Evolutionary conservation across 2,113 vertebrate species (phyloP), one percentile per base, ranked within the genome.

Genomic region (Camelus bactrianus): DNA sequence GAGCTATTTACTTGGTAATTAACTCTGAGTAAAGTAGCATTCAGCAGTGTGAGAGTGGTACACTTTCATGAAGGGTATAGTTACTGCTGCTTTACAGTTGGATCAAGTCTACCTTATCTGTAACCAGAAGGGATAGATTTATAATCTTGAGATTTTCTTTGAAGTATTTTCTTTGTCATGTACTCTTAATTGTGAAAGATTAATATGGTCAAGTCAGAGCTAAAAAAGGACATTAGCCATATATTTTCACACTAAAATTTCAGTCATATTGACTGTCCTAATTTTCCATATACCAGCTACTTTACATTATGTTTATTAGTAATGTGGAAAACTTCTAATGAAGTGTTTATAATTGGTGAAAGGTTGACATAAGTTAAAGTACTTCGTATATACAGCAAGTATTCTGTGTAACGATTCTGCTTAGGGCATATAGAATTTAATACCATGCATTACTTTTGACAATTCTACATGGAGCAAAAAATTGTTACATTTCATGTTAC

Each of bases 391-490:
- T 97, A 56, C 72, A 64, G 35, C 32, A 97, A 96, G 97, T 98
- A 91, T 97, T 89, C 12, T 50, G 80, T 69, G 67, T 86, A 91
- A 84, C 16, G 97, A 89, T 98, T 98, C 52, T 92, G 65, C 52
- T 76, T 35, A 89, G 35, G 69, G n/a, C 82, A 2, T 77, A 20
- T 69, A 58, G 35, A 85, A 96, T 92, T 93, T 82, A 91, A 93
- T 96, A 24, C n/a, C 46, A 19, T 89, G 77, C 67, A 93, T 97
- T 96, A 81, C 62, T 97, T 98, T 80, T 96, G 96, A 97, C 79
- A 67, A 8, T 97, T 98, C 95, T 96, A 82, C 35, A 95, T 79
- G 94, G 67, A 84, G 19, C 67, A 96, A 42, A 96, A 94, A 97
- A 97, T 76, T 92, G 50, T 90, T 93, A 52, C 65, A 32, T 64